These are phyloP conservation scores for Nemapogon koenigi DNA, from an alignment of 2,888 invertebrate genomes.

Conservation along the genomic window DNA sequence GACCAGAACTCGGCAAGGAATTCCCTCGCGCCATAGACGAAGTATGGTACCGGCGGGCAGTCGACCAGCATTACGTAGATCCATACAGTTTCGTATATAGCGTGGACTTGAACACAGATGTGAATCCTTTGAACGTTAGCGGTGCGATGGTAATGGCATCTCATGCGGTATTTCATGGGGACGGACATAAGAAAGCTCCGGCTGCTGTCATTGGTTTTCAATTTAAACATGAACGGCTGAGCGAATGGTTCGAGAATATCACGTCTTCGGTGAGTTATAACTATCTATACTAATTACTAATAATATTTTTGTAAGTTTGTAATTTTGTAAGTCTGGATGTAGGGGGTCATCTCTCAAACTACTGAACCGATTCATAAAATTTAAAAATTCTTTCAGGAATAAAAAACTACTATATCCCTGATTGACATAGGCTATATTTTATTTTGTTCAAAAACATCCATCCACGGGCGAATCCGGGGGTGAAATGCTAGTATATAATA, in stretches of 20 bases:
- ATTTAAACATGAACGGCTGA: slow-evolving; percentile 79
- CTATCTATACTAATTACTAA: neutral
- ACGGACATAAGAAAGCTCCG: slow-evolving; percentile 67
- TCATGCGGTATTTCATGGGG: slow-evolving; percentile 78
- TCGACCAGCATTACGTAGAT: slow-evolving; percentile 82
- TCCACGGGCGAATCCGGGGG: too few species aligned
- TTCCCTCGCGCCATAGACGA: slow-evolving; percentile 85
- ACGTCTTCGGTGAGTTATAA: slow-evolving; percentile 71
- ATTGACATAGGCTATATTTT: slow-evolving; percentile 22
- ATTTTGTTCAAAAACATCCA: neutral
- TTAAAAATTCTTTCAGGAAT: too few species aligned
- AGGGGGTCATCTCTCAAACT: too few species aligned
- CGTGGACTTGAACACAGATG: slow-evolving; percentile 42
- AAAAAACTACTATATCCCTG: too few species aligned
- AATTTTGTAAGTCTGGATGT: too few species aligned
- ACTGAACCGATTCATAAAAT: too few species aligned
- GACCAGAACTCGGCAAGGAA: slow-evolving; percentile 74
- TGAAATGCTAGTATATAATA: too few species aligned
- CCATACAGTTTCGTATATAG: slow-evolving; percentile 82
- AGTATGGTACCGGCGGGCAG: slow-evolving; percentile 87
- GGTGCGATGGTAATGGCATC: slow-evolving; percentile 83
- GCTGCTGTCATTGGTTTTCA: slow-evolving; percentile 80
- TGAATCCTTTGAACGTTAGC: slow-evolving; percentile 61
- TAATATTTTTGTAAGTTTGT: slow-evolving; percentile 11
- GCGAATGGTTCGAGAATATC: slow-evolving; percentile 79